phyloP scores from a whole-genome alignment of 2,888 invertebrate genomes.

The Lepidonotus clava region DNA sequence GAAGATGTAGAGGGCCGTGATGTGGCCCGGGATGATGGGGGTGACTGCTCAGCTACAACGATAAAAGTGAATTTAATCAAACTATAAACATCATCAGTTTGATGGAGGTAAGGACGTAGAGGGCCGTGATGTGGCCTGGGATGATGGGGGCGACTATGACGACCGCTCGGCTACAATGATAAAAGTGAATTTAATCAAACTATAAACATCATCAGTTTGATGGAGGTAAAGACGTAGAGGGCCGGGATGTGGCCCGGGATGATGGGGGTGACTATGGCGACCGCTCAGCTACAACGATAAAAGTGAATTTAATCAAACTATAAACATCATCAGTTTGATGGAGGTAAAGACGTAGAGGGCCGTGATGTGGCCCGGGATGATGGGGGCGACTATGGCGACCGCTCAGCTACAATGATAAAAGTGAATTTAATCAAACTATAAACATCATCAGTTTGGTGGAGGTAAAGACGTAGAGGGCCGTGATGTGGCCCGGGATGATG shows the following conservation, averaged over 20 bases:
- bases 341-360: conserved; percentile 73
- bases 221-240: conserved; percentile 72
- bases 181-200: too few species aligned
- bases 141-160: conserved; percentile 56
- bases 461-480: conserved; percentile 73
- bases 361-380: conserved; percentile 73
- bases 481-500: conserved; percentile 72
- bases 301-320: too few species aligned
- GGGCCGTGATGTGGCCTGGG: conserved; percentile 74
- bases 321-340: conserved; percentile 69
- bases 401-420: too few species aligned
- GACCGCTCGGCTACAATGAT: too few species aligned
- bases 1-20: conserved; percentile 74
- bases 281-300: too few species aligned
- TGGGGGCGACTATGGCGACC: neutral
- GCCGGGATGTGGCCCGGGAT: conserved; percentile 74
- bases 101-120: conserved; percentile 73
- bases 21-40: conserved; percentile 70
- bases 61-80: too few species aligned
- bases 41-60: too few species aligned
- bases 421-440: too few species aligned
- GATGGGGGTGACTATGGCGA: neutral
- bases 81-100: conserved; percentile 71
- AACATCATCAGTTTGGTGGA: conserved; percentile 71
- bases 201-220: conserved; percentile 71